Conservation (phyloP, 2,797 vertebrate genomes). For the Mareca strepera region DNA sequence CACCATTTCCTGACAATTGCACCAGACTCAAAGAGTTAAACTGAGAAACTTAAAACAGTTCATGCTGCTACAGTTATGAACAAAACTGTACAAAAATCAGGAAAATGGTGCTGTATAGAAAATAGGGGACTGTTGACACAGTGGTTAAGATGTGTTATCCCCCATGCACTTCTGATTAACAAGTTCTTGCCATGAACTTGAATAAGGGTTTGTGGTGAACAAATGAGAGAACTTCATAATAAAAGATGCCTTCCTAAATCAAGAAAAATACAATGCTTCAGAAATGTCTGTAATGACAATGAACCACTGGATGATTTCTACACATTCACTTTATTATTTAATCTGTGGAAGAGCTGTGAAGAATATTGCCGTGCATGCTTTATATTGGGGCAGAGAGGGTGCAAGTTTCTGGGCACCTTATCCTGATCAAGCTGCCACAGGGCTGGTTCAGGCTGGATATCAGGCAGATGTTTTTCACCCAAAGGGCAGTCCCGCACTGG, state of each 20-base stretch:
- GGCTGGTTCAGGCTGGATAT: too few species aligned
- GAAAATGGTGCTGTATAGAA: fast-evolving
- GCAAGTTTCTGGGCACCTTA: neutral
- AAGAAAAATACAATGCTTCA: neutral
- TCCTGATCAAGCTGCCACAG: too few species aligned
- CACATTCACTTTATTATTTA: neutral
- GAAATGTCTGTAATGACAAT: neutral
- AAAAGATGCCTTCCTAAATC: neutral
- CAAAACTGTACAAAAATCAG: neutral
- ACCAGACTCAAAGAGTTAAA: neutral
- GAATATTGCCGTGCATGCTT: neutral
- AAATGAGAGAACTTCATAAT: neutral
- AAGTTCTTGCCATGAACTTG: neutral
- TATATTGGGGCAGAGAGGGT: neutral
- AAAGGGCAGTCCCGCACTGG: too few species aligned
- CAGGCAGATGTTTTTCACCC: too few species aligned
- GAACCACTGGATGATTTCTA: neutral
- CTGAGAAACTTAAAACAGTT: neutral
- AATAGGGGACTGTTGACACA: neutral
- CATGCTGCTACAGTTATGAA: neutral
- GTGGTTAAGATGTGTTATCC: neutral
- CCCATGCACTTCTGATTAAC: fast-evolving
- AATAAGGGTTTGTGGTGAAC: neutral
- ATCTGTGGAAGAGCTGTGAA: too few species aligned
- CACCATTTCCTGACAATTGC: neutral